These are phyloP conservation scores for Prunella himalayana DNA, from an alignment of 2,113 vertebrate species.

Conservation along the genomic window DNA sequence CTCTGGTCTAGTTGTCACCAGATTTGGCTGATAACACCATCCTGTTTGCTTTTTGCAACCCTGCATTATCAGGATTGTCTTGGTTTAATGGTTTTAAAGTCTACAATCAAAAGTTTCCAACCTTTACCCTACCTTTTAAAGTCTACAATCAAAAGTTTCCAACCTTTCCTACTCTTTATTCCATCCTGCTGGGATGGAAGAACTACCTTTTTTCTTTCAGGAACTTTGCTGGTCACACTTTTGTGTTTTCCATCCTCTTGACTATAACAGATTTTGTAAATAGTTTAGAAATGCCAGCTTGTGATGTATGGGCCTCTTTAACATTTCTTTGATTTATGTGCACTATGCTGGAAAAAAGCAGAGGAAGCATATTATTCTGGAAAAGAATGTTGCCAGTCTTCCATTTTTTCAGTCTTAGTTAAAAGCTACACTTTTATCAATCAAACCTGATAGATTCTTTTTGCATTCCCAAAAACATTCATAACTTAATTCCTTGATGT, in stretches of 20 bases:
- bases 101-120: slow-evolving; percentile 48
- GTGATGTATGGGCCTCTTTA: slow-evolving; percentile 81
- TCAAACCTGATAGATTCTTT: slow-evolving; percentile 73
- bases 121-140: slow-evolving; percentile 72
- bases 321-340: slow-evolving; percentile 84
- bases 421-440: slow-evolving; percentile 76
- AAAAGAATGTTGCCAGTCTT: slow-evolving; percentile 73
- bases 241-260: slow-evolving; percentile 50
- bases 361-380: slow-evolving; percentile 82
- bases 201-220: slow-evolving; percentile 23
- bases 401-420: slow-evolving; percentile 68
- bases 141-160: slow-evolving; percentile 42
- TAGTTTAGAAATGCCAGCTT: slow-evolving; percentile 79
- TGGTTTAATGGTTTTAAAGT: slow-evolving; percentile 72
- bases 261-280: slow-evolving; percentile 75
- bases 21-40: slow-evolving; percentile 7
- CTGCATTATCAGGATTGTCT: slow-evolving; percentile 55
- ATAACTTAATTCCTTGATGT: slow-evolving; percentile 69
- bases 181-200: slow-evolving; percentile 59
- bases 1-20: neutral
- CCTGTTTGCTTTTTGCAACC: slow-evolving; percentile 43
- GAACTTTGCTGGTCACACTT: slow-evolving; percentile 49
- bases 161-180: too few relatives aligned
- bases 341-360: slow-evolving; percentile 74
- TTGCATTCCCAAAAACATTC: slow-evolving; percentile 42